Evolutionary conservation across 2,888 invertebrate genomes (phyloP), one percentile per base, ranked within the genome.

Genomic region (Acanthacorydalis orientalis): DNA sequence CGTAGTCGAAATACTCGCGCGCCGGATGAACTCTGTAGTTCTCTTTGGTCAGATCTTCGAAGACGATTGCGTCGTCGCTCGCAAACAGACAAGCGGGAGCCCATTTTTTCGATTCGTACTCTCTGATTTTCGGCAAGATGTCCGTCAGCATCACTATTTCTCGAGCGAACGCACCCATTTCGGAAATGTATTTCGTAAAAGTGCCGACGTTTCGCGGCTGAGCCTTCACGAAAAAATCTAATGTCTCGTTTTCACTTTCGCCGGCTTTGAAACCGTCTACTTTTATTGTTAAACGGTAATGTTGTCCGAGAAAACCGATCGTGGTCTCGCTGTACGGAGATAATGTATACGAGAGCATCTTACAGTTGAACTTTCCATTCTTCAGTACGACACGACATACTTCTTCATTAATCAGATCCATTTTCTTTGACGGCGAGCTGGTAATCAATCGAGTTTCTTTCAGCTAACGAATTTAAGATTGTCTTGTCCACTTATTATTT

Each of bases 141-240:
- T 53, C 70, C 70, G 57, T 71, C 72, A 10, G 53, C 54, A 10
- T 61, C 57, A 46, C 75, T 68, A n/a, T 67, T 68, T 8, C 44
- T 38, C 23, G 2, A 23, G 23, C 6, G 6, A 23, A 23, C 6
- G 23, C 23, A 23, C 23, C 23, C 6, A 23, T 23, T 49, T 64
- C 63, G 0, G 81, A 80, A 44, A 77, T 60, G 7, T 72, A 67
- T 60, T 82, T 82, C 1, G 78, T 61, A 55, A 82, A 82, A 50
- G 75, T 73, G 15, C 59, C 59, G 1, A 64, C 23, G 6, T 23
- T 6, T 2, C 6, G 3, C 6, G 23, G 6, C 6, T 2, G 23
- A 23, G 23, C 6, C 6, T 23, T 23, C 23, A 23, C 23, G 6
- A 23, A 23, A 23, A 23, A 23, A 10, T 12, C 11, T 42, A 40